phyloP scores from a whole-genome alignment of 92 coral and sea anemone genomes.

The Zoanthus sociatus region DNA sequence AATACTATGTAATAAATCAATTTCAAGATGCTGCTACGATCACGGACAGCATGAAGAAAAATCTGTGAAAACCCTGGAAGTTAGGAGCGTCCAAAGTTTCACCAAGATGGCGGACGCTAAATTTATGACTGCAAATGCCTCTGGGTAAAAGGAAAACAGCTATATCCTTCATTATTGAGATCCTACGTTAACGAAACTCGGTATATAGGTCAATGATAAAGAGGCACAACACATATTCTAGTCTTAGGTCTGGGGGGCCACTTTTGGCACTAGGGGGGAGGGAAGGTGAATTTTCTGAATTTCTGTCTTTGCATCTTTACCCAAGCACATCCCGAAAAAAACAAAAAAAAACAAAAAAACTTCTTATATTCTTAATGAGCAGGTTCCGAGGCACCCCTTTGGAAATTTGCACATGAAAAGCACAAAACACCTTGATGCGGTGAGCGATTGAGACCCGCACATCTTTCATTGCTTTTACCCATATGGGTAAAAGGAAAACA shows the following conservation, averaged over 20 bases:
- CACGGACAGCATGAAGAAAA: background rate
- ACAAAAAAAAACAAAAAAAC: background rate
- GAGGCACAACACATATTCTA: background rate
- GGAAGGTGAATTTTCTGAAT: background rate
- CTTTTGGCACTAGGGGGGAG: background rate
- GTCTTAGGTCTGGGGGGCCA: background rate
- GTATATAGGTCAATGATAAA: conserved; percentile 1
- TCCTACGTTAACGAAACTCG: conserved; percentile 11
- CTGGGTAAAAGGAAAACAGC: conserved; percentile 31
- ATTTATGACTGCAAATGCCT: background rate
- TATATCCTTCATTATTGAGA: conserved; percentile 13
- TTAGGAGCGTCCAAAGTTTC: conserved; percentile 1
- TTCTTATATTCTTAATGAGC: conserved; percentile 11
- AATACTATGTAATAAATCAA: background rate
- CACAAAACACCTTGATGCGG: too few species aligned
- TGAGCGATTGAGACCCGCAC: too few species aligned
- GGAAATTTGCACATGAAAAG: background rate
- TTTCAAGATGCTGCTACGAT: background rate
- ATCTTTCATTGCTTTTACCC: too few species aligned
- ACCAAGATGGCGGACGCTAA: conserved; percentile 1
- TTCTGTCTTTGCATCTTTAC: background rate
- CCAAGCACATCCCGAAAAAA: background rate
- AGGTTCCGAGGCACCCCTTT: background rate
- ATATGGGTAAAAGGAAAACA: too few species aligned
- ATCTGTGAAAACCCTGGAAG: background rate